Evolutionary conservation across 2,797 vertebrate species (phyloP).

Genomic region (Allobates femoralis): DNA sequence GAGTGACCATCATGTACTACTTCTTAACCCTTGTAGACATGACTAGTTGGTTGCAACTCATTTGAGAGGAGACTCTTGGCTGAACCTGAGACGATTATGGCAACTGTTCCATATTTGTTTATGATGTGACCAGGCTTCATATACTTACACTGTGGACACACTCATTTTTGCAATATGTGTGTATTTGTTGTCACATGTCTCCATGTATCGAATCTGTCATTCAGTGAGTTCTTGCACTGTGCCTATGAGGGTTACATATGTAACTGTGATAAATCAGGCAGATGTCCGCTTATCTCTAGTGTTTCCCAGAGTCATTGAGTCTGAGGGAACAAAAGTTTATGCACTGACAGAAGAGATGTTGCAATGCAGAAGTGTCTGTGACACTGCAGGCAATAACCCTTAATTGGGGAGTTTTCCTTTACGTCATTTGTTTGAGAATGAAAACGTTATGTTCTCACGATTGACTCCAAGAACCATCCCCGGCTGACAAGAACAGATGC

Average conservation of each 20-base stretch:
- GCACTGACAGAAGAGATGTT: constrained; percentile 12
- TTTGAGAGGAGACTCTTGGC: background rate
- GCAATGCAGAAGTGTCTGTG: constrained; percentile 38
- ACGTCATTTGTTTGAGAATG: constrained; percentile 49
- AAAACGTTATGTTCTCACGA: constrained; percentile 60
- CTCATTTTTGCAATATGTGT: background rate
- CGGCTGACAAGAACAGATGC: constrained; percentile 52
- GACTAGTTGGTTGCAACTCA: background rate
- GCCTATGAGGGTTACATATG: background rate
- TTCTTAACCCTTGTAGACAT: background rate
- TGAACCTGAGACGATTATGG: background rate
- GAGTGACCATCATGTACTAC: background rate
- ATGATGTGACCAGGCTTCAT: background rate
- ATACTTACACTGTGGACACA: background rate
- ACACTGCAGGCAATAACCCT: constrained; percentile 52
- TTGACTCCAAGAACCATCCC: constrained; percentile 40
- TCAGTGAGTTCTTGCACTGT: background rate
- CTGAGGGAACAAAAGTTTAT: constrained; percentile 21
- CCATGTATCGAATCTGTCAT: background rate
- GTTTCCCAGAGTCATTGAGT: constrained; percentile 19
- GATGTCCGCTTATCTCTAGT: constrained; percentile 39
- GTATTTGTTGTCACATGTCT: background rate
- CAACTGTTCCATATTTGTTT: background rate
- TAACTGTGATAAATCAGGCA: constrained; percentile 32
- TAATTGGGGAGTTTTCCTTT: constrained; percentile 53